phyloP scores from a whole-genome alignment of 2,113 vertebrate genomes.

The Petromus typicus region DNA sequence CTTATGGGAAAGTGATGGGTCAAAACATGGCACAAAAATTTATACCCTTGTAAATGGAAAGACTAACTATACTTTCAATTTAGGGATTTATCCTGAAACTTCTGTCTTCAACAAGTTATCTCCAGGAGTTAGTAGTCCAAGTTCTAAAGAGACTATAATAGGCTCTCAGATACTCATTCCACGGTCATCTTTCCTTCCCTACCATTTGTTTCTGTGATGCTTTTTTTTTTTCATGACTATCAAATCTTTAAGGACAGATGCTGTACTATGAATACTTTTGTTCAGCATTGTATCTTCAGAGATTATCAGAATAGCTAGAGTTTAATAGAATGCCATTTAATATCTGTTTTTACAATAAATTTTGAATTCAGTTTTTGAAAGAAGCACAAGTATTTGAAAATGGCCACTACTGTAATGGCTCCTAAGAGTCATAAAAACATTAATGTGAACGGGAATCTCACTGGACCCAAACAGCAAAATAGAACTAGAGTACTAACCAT shows the following conservation, averaged over 20 bases:
- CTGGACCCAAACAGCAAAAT: background rate
- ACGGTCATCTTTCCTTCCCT: background rate
- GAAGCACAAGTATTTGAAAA: constrained; percentile 17
- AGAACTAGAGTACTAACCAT: background rate
- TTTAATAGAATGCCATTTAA: background rate
- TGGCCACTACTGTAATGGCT: background rate
- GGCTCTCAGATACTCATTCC: background rate
- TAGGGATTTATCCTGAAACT: too few relatives aligned
- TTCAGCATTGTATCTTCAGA: background rate
- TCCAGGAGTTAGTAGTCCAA: background rate
- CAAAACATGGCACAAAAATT: too few relatives aligned
- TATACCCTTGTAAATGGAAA: too few relatives aligned
- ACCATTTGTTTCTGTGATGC: background rate
- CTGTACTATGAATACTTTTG: background rate
- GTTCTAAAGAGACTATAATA: background rate
- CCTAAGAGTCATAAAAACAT: background rate
- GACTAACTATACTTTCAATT: too few relatives aligned
- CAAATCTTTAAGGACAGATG: background rate
- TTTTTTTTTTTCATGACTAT: background rate
- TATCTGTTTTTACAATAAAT: background rate
- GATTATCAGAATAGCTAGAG: background rate
- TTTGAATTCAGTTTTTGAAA: background rate
- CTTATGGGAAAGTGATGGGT: too few relatives aligned
- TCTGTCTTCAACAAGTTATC: background rate
- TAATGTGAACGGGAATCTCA: background rate